Conservation (phyloP, 2,113 vertebrate species). For the Meriones unguiculatus region DNA sequence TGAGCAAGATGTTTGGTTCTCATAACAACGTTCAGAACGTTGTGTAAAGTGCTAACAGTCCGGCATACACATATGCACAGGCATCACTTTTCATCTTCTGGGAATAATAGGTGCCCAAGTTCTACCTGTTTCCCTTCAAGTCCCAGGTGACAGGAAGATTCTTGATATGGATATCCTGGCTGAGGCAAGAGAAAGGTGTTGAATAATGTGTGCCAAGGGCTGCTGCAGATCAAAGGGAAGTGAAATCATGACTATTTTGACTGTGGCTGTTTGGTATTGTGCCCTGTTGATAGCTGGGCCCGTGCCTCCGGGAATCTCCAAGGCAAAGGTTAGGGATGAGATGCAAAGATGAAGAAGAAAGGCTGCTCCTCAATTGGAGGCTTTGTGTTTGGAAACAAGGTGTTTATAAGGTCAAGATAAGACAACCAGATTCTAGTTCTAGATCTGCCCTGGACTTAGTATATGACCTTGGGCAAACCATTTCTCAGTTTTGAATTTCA, state of each 20-base stretch:
- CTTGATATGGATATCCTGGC: not conserved
- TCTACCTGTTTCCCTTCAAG: not conserved
- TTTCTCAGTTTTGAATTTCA: slow-evolving; percentile 17
- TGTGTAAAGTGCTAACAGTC: slow-evolving; percentile 5
- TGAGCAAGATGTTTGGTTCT: not conserved
- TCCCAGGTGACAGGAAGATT: not conserved
- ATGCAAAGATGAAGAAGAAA: not conserved
- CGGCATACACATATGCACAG: not conserved
- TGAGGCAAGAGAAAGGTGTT: slow-evolving; percentile 40
- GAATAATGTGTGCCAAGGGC: not conserved
- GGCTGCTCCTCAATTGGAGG: not conserved
- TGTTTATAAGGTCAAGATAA: not conserved
- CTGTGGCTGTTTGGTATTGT: not conserved
- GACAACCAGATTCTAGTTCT: not conserved
- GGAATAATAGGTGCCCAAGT: slow-evolving; percentile 20
- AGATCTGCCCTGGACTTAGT: slow-evolving; percentile 5
- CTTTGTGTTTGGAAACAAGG: not conserved
- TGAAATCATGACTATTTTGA: not conserved
- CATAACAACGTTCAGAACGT: not conserved
- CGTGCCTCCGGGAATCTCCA: slow-evolving; percentile 7
- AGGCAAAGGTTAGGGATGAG: not conserved
- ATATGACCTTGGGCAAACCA: not conserved
- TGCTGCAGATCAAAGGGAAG: not conserved
- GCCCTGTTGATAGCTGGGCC: not conserved
- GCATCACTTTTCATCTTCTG: slow-evolving; percentile 33